These are phyloP conservation scores for Drosophila recens DNA, from an alignment of 2,888 invertebrate species.

Conservation along the genomic window DNA sequence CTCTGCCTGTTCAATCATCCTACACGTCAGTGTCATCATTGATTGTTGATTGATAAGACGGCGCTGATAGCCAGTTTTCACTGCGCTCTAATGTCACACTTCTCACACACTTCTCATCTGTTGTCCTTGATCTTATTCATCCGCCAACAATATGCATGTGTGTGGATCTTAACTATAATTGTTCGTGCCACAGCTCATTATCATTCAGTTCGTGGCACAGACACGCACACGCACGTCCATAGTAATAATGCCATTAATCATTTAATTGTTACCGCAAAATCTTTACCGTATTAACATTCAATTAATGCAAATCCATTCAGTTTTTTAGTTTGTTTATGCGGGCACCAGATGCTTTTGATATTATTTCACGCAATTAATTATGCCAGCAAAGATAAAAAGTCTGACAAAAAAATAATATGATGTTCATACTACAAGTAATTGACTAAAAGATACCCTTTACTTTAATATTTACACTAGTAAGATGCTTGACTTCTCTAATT, in stretches of 20 bases:
- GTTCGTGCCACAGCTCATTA: constrained; percentile 34
- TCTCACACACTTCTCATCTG: constrained; percentile 11
- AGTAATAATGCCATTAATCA: constrained; percentile 63
- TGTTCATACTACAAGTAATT: background rate
- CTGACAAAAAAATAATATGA: background rate
- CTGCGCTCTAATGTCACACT: constrained; percentile 25
- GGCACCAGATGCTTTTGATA: constrained; percentile 44
- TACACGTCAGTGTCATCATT: constrained; percentile 48
- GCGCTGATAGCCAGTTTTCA: constrained; percentile 30
- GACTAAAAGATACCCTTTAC: constrained; percentile 3
- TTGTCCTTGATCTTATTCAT: constrained; percentile 53
- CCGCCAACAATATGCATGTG: background rate
- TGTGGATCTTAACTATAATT: background rate
- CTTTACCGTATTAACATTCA: constrained; percentile 72
- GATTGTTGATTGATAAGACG: constrained; percentile 68
- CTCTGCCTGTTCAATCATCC: constrained; percentile 17
- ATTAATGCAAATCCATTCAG: constrained; percentile 64
- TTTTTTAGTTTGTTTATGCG: constrained; percentile 29
- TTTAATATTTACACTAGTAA: background rate
- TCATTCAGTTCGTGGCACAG: constrained; percentile 30
- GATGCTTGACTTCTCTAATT: background rate
- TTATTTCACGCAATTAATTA: constrained; percentile 47
- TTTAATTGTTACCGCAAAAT: constrained; percentile 70
- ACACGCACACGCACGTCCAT: constrained; percentile 5
- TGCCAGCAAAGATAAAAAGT: constrained; percentile 20